phyloP scores from a whole-genome alignment of 92 coral and sea anemone species.

The Desmophyllum pertusum region DNA sequence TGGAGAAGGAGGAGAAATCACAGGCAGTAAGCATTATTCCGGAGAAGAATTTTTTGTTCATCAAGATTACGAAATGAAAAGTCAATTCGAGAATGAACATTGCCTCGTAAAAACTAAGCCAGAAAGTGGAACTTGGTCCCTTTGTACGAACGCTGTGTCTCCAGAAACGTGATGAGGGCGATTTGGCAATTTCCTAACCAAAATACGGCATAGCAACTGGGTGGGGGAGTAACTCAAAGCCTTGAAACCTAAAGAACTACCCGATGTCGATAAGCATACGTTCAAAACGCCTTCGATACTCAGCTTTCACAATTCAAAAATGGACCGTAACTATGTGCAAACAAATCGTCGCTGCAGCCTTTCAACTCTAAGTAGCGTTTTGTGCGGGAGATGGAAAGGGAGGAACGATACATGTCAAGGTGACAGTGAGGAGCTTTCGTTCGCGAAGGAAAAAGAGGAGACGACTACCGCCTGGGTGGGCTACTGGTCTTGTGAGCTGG shows the following conservation, averaged over 20 bases:
- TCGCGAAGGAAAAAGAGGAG: conserved; percentile 21
- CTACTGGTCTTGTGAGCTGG: conserved; percentile 62
- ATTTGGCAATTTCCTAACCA: conserved; percentile 31
- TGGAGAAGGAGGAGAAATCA: conserved; percentile 14
- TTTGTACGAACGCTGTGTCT: conserved; percentile 67
- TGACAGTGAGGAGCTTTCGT: conserved; percentile 57
- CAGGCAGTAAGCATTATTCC: conserved; percentile 16
- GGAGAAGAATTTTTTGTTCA: conserved; percentile 47
- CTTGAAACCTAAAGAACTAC: neutral
- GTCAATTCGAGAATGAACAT: conserved; percentile 58
- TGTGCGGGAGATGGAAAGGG: conserved; percentile 55
- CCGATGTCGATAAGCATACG: no score
- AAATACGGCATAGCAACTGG: conserved; percentile 62
- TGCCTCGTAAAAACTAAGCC: conserved; percentile 54
- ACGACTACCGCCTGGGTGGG: conserved; percentile 52
- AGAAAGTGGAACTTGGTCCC: conserved; percentile 41
- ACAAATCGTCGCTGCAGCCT: neutral
- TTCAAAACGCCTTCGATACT: conserved; percentile 1
- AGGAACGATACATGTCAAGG: conserved; percentile 37
- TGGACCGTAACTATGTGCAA: neutral
- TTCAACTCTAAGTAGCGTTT: conserved; percentile 34
- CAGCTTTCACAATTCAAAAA: conserved; percentile 19
- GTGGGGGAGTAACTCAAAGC: conserved; percentile 69
- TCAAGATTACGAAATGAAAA: conserved; percentile 36
- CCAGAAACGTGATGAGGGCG: conserved; percentile 45